Evolutionary conservation across 2,888 invertebrate genomes (phyloP).

Genomic region (Spodoptera exigua): DNA sequence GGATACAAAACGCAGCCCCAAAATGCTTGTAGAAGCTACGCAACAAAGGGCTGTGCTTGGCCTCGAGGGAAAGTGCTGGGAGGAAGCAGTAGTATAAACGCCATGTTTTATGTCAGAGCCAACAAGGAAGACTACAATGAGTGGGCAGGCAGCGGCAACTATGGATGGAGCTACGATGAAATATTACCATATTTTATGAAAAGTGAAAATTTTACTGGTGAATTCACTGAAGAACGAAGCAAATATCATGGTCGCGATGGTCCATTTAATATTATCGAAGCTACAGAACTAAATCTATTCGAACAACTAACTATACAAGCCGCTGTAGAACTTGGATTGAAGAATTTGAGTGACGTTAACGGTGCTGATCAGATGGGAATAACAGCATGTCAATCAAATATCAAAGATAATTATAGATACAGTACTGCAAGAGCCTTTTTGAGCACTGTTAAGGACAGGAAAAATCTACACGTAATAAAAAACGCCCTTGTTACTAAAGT

Average conservation of each 20-base stretch:
- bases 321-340: constrained; percentile 81
- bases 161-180: constrained; percentile 89
- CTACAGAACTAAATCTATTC: constrained; percentile 54
- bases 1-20: constrained; percentile 86
- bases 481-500: constrained; percentile 87
- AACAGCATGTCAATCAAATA: constrained; percentile 78
- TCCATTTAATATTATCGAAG: constrained; percentile 73
- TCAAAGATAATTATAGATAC: constrained; percentile 81
- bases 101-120: constrained; percentile 89
- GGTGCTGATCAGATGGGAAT: constrained; percentile 85
- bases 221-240: constrained; percentile 53
- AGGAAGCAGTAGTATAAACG: constrained; percentile 89
- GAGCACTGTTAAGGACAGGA: constrained; percentile 71
- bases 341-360: constrained; percentile 74
- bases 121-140: constrained; percentile 86
- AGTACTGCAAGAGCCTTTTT: constrained; percentile 89
- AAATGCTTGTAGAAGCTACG: constrained; percentile 79
- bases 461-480: constrained; percentile 84
- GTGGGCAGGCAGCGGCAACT: constrained; percentile 88
- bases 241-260: constrained; percentile 78
- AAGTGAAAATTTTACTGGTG: constrained; percentile 78
- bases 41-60: constrained; percentile 81
- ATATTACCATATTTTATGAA: constrained; percentile 86
- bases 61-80: constrained; percentile 91
- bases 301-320: constrained; percentile 75